These are phyloP conservation scores for Chiloscyllium punctatum DNA, from an alignment of 2,797 vertebrate genomes.

Conservation along the genomic window DNA sequence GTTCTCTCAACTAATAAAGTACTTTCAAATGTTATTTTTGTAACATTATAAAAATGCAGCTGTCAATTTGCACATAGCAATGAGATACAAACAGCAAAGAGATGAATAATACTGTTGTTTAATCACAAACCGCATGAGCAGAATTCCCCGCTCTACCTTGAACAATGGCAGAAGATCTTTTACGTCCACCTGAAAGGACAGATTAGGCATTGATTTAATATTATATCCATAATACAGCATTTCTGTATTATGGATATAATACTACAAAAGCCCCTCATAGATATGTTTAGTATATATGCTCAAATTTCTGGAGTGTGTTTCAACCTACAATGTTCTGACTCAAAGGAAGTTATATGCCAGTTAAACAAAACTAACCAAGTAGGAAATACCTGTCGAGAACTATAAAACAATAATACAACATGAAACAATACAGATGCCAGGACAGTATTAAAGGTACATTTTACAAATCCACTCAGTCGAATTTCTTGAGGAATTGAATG, in stretches of 20 bases:
- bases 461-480: not conserved
- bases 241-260: not conserved
- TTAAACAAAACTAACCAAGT: not conserved
- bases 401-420: constrained; percentile 1
- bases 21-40: not conserved
- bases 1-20: not conserved
- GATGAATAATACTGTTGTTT: not conserved
- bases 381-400: not conserved
- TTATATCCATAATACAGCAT: not conserved
- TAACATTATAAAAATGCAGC: not conserved
- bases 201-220: not conserved
- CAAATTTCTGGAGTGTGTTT: not conserved
- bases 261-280: not conserved
- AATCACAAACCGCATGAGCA: not conserved
- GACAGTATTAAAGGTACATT: not conserved
- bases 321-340: not conserved
- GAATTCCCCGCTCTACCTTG: not conserved
- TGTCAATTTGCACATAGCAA: not conserved
- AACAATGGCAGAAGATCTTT: not conserved
- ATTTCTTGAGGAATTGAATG: not conserved
- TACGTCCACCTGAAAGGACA: not conserved
- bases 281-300: not conserved
- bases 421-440: not conserved
- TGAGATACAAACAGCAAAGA: not conserved
- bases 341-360: not conserved